These are phyloP conservation scores for Anisognathus igniventris DNA, from an alignment of 2,797 vertebrate genomes.

Conservation along the genomic window DNA sequence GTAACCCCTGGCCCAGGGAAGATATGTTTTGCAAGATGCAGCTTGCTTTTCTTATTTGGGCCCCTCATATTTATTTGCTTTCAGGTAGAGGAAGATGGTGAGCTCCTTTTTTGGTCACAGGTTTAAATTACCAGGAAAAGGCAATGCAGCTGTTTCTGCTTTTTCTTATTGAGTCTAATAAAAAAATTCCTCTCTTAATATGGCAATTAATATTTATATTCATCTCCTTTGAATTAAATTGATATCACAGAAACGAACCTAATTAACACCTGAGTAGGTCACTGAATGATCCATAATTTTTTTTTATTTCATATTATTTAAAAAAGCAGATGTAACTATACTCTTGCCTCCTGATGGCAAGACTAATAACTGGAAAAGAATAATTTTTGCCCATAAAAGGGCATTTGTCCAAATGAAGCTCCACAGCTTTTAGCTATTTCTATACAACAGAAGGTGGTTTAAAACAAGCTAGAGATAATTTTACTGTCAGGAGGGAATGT, in stretches of 20 bases:
- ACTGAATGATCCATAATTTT: not conserved
- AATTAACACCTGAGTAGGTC: not conserved
- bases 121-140: not conserved
- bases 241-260: not conserved
- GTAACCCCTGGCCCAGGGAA: not conserved
- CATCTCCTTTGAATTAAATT: not conserved
- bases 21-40: not conserved
- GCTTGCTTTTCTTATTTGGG: not conserved
- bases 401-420: not conserved
- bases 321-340: not conserved
- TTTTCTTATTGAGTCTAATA: not conserved
- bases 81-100: not conserved
- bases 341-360: not conserved
- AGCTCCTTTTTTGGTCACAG: not conserved
- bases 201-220: not conserved
- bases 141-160: not conserved
- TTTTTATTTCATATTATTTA: not conserved
- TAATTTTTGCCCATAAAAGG: not conserved
- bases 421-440: not conserved
- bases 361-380: not conserved
- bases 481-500: not conserved
- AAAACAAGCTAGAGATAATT: slow-evolving; percentile 4
- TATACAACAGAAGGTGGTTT: not conserved
- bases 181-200: not conserved
- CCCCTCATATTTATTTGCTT: not conserved